phyloP scores from a whole-genome alignment of 2,113 vertebrate genomes.

The Trinectes maculatus region DNA sequence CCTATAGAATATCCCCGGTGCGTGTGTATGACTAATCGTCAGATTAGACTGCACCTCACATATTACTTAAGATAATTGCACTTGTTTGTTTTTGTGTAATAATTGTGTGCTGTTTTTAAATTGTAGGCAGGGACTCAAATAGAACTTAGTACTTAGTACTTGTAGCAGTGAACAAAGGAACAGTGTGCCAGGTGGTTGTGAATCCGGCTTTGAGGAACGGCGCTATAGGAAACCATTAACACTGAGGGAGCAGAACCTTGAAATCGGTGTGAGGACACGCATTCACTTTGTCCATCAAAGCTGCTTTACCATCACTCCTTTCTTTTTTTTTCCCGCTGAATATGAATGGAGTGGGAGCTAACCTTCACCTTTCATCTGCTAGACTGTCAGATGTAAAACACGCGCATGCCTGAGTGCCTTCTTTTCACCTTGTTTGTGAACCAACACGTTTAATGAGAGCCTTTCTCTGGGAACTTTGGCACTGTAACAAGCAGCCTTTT shows the following conservation, averaged over 20 bases:
- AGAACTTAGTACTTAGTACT: slow-evolving; percentile 11
- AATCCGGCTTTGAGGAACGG: slow-evolving; percentile 49
- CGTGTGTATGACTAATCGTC: no score
- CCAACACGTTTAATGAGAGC: slow-evolving; percentile 73
- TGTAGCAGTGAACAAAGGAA: slow-evolving; percentile 27
- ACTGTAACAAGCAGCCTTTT: slow-evolving; percentile 72
- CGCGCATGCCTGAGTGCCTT: slow-evolving; percentile 47
- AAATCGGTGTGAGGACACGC: slow-evolving; percentile 49
- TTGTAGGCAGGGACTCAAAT: slow-evolving; percentile 3
- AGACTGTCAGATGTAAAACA: slow-evolving; percentile 62
- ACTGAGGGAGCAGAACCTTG: slow-evolving; percentile 46
- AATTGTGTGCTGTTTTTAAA: slow-evolving; percentile 3
- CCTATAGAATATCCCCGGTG: not conserved
- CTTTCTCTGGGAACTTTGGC: slow-evolving; percentile 61
- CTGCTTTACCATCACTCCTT: slow-evolving; percentile 25
- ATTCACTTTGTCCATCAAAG: slow-evolving; percentile 74
- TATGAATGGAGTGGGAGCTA: slow-evolving; percentile 64
- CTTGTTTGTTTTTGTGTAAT: slow-evolving; percentile 4
- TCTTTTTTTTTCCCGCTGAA: slow-evolving; percentile 71
- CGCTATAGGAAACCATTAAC: slow-evolving; percentile 57
- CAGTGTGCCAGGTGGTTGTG: slow-evolving; percentile 23
- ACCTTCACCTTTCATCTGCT: slow-evolving; percentile 66
- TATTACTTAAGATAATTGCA: no score
- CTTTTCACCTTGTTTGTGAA: slow-evolving; percentile 71
- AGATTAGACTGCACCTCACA: no score